Percentiles rank a stretch among this genome's conserved stretches.
Evolutionary conservation across 2,888 invertebrate genomes (phyloP).

Genomic region (Lydus trimaculatus): DNA sequence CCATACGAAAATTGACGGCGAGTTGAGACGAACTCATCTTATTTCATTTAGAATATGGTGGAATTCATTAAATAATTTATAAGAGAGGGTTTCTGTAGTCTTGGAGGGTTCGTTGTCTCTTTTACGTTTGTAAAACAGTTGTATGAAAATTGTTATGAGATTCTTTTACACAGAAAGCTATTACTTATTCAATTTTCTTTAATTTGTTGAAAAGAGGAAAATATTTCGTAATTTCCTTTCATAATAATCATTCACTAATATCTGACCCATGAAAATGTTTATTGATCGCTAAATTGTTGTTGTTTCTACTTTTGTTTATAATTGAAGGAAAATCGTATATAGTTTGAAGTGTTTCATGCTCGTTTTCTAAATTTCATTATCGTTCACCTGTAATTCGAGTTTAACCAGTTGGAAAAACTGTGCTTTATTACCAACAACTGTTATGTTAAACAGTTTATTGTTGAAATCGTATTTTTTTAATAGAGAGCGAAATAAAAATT

Average conservation of each 20-base stretch:
- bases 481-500: background rate
- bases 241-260: no score
- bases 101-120: background rate
- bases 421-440: background rate
- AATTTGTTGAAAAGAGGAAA: no score
- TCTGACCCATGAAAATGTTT: no score
- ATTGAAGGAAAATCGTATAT: no score
- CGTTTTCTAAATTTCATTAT: background rate
- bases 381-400: background rate
- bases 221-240: no score
- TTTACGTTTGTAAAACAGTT: no score
- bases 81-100: background rate
- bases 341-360: background rate
- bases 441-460: background rate
- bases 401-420: background rate
- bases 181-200: no score
- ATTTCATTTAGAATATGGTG: background rate
- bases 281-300: no score
- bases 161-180: no score
- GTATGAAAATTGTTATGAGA: no score
- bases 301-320: no score
- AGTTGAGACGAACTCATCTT: background rate
- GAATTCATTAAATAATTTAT: slow-evolving; percentile 1
- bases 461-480: background rate
- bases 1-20: background rate